Evolutionary conservation across 2,113 vertebrate genomes (phyloP).

Genomic region (Percopsis transmontana): DNA sequence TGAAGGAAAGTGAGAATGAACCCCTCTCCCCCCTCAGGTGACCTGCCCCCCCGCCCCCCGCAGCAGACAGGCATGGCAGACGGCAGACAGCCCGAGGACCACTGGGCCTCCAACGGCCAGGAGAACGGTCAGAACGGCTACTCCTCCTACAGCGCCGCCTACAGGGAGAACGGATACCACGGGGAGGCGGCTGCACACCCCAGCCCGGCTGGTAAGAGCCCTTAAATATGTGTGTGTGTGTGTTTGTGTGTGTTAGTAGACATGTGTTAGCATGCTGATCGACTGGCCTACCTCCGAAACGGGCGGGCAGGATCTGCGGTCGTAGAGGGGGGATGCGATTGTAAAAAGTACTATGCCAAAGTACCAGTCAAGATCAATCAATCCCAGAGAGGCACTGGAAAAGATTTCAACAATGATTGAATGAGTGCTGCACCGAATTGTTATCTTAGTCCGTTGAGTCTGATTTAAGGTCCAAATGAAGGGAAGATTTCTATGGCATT

Average conservation of each 20-base stretch:
- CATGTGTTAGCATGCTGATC: conserved; percentile 77
- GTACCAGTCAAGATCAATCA: conserved; percentile 12
- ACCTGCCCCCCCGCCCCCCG: conserved; percentile 19
- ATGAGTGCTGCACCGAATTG: conserved; percentile 6
- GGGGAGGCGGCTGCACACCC: conserved; percentile 54
- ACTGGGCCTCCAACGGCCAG: conserved; percentile 68
- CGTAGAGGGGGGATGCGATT: conserved; percentile 22
- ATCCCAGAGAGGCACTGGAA: conserved; percentile 9
- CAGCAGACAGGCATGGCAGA: conserved; percentile 70
- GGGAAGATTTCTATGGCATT: too few relatives aligned
- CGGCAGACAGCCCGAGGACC: conserved; percentile 67
- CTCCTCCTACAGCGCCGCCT: conserved; percentile 61
- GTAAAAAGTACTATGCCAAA: not conserved
- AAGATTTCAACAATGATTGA: conserved; percentile 3
- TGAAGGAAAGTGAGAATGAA: not conserved
- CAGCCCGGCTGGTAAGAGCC: conserved; percentile 52
- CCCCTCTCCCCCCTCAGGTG: conserved; percentile 35
- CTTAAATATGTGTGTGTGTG: too few relatives aligned
- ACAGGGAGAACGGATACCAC: conserved; percentile 70
- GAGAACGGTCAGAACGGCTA: conserved; percentile 71
- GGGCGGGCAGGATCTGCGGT: conserved; percentile 1
- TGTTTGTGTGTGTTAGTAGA: conserved; percentile 63
- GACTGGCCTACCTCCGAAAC: conserved; percentile 4
- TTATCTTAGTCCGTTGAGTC: too few relatives aligned
- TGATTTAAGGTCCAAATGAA: too few relatives aligned